A percentile compares a stretch with the other conserved stretches of the same genome.
These are phyloP conservation scores for Synanthedon formicaeformis DNA, from an alignment of 2,888 invertebrate species.

Conservation along the genomic window DNA sequence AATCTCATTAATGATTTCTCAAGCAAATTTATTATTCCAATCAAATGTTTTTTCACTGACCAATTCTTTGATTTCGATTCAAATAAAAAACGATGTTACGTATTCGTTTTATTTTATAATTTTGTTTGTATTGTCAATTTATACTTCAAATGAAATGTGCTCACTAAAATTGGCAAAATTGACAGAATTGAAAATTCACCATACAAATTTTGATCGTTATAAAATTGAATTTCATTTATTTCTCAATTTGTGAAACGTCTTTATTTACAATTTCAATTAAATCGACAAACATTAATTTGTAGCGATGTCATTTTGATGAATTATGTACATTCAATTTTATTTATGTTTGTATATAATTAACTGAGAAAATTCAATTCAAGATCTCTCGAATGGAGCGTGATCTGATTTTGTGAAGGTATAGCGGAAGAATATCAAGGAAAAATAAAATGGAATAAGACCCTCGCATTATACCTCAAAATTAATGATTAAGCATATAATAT, in stretches of 20 bases:
- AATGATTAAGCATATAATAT: no score
- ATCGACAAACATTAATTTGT: constrained; percentile 6
- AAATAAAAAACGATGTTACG: no score
- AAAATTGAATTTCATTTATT: not conserved
- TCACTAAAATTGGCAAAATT: no score
- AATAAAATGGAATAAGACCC: not conserved
- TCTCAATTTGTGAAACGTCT: not conserved
- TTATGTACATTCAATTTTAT: constrained; percentile 3
- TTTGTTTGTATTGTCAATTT: no score
- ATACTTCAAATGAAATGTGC: no score
- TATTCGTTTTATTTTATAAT: no score
- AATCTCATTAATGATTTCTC: no score
- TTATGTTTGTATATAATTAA: constrained; percentile 6
- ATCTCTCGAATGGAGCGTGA: not conserved
- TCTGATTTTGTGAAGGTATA: not conserved
- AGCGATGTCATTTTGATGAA: constrained; percentile 3
- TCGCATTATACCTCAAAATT: not conserved
- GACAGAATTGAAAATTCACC: no score
- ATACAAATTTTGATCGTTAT: not conserved
- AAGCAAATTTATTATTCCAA: no score
- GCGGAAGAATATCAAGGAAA: not conserved
- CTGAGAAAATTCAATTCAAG: constrained; percentile 5
- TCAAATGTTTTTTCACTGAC: no score
- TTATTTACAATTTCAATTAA: constrained; percentile 3
- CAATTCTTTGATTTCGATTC: no score